Conservation (phyloP, 1,140 invertebrate genomes). For the Bombus difficillimus region DNA sequence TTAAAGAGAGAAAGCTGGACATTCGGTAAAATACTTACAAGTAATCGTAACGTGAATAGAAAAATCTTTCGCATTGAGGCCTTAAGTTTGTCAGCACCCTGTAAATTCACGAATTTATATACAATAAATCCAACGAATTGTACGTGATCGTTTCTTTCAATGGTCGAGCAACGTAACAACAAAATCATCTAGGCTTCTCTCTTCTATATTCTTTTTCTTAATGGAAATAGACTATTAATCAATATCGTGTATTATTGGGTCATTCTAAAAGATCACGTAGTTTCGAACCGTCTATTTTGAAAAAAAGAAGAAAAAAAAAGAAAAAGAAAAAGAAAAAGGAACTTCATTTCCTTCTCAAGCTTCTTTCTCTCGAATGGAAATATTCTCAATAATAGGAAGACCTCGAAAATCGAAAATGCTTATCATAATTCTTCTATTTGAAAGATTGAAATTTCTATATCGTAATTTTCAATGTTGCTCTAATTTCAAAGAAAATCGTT, state of each 20-base stretch:
- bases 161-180: background rate
- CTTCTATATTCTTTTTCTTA: background rate
- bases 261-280: background rate
- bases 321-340: background rate
- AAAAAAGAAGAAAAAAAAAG: background rate
- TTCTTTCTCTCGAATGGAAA: too few relatives aligned
- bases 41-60: slow-evolving; percentile 27
- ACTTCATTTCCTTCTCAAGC: background rate
- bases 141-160: background rate
- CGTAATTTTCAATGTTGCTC: too few relatives aligned
- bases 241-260: background rate
- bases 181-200: background rate
- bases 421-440: too few relatives aligned
- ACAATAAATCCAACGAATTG: slow-evolving; percentile 7
- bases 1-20: slow-evolving; percentile 11
- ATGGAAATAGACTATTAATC: background rate
- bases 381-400: too few relatives aligned
- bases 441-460: too few relatives aligned
- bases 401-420: too few relatives aligned
- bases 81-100: slow-evolving; percentile 40
- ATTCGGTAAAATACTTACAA: slow-evolving; percentile 18
- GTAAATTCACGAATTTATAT: slow-evolving; percentile 8
- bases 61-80: slow-evolving; percentile 37
- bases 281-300: background rate
- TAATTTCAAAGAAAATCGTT: too few relatives aligned